phyloP scores from a whole-genome alignment of 1,140 invertebrate species.

The Cydia splendana region DNA sequence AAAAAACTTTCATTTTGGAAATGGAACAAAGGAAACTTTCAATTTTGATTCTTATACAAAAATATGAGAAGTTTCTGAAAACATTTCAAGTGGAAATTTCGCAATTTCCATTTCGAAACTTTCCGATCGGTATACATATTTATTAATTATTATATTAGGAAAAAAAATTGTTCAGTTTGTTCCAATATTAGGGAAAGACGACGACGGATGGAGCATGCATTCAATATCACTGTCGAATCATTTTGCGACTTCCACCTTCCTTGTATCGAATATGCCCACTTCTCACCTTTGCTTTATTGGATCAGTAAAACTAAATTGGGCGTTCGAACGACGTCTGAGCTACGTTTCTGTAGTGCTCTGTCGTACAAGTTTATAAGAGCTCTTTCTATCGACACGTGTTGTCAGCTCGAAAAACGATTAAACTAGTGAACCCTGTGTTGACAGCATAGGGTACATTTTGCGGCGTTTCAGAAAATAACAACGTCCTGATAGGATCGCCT shows the following conservation, averaged over 20 bases:
- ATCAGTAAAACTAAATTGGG: slow-evolving; percentile 31
- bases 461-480: neutral
- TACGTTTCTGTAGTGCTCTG: slow-evolving; percentile 25
- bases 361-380: slow-evolving; percentile 25
- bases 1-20: too few species aligned
- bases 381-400: slow-evolving; percentile 11
- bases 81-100: too few species aligned
- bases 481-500: slow-evolving; percentile 2
- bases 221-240: slow-evolving; percentile 8
- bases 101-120: too few species aligned
- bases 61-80: too few species aligned
- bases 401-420: slow-evolving; percentile 29
- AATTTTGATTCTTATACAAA: too few species aligned
- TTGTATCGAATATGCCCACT: slow-evolving; percentile 11
- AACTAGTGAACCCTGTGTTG: neutral
- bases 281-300: slow-evolving; percentile 31
- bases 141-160: neutral
- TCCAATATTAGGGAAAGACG: neutral
- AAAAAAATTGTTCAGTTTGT: neutral
- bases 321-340: slow-evolving; percentile 1
- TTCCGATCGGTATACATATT: too few species aligned
- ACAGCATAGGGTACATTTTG: neutral
- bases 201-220: neutral
- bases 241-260: neutral
- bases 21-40: too few species aligned